Percentiles rank a stretch among this genome's conserved stretches.
These are phyloP conservation scores for Helobdella robusta DNA, from an alignment of 2,888 invertebrate genomes.

Conservation along the genomic window DNA sequence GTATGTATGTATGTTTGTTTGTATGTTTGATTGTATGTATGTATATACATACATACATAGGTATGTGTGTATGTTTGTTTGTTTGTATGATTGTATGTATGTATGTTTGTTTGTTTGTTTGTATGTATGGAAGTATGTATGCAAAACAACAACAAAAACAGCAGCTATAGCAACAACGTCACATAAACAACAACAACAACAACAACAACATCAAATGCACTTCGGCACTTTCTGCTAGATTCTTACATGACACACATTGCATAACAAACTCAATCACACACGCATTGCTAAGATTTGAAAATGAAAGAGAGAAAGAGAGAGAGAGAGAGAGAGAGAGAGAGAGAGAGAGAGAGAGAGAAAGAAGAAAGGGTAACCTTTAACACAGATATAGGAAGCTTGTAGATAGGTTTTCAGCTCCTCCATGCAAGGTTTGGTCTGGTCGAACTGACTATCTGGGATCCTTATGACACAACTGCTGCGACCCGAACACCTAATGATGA, in stretches of 20 bases:
- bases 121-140: no score
- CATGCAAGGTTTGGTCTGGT: constrained; percentile 31
- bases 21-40: constrained; percentile 11
- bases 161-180: no score
- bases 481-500: constrained; percentile 35
- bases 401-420: constrained; percentile 35
- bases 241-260: no score
- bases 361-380: constrained; percentile 27
- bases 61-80: constrained; percentile 14
- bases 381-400: constrained; percentile 33
- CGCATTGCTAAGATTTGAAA: no score
- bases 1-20: constrained; percentile 10
- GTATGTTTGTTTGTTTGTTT: constrained; percentile 15
- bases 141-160: no score
- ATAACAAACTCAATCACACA: no score
- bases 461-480: constrained; percentile 27
- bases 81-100: constrained; percentile 14
- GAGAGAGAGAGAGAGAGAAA: neutral
- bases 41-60: no score
- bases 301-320: no score
- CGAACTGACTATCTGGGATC: constrained; percentile 33
- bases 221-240: no score
- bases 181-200: no score
- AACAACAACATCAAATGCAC: no score
- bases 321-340: neutral